Base-by-base conservation (phyloP, 1,140 invertebrate genomes). In the Drosophila chauvacae region DNA sequence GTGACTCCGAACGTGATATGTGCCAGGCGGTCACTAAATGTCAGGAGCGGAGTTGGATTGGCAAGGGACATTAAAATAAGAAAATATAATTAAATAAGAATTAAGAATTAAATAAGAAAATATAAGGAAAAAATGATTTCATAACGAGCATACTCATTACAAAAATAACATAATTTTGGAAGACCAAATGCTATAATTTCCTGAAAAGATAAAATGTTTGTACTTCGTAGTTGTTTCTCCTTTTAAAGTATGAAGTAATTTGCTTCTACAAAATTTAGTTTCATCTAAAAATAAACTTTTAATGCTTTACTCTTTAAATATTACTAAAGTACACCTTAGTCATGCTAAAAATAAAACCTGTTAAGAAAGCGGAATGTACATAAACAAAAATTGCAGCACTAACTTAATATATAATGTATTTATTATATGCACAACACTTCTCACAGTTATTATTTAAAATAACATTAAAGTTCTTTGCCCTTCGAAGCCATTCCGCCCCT, bases 21-120 rank as follows among this genome's bases (percentile, higher is more conserved):
- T 77, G 74, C 74, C 63, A 77, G 48, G 73, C 74, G 74, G 74
- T 77, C 74, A 77, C 50, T 48, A 37, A 61, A 45, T 28, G 1
- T 13, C 73, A 77, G 74, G 48, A 35, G 73, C 74, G 74, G 30
- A 77, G 1, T 35, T 26, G 0, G 2, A 0, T 3, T 1, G 0
- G 1, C 3, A 23, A n/a, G 7, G 28, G 28, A 1, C 1, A 26
- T 28, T 20, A 20, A 14, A 16, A 14, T 18, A 58, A 41, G 28
- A 11, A 44, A n/a, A 2, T 28, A 30, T 4, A 6, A 14, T 28
- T 20, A 14, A 16, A 14, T 18, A 58, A 41, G 28, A 11, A 44
- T 20, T 3, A 3, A 10, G 11, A 11, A 26, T 28, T 20, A 14
- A 16, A 14, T 18, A 58, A 41, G 28, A 11, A 44, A n/a, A 2